Percentiles rank a stretch among this genome's conserved stretches.
Evolutionary conservation across 92 coral and sea anemone species (phyloP).

Genomic region (Meandrina meandrites): DNA sequence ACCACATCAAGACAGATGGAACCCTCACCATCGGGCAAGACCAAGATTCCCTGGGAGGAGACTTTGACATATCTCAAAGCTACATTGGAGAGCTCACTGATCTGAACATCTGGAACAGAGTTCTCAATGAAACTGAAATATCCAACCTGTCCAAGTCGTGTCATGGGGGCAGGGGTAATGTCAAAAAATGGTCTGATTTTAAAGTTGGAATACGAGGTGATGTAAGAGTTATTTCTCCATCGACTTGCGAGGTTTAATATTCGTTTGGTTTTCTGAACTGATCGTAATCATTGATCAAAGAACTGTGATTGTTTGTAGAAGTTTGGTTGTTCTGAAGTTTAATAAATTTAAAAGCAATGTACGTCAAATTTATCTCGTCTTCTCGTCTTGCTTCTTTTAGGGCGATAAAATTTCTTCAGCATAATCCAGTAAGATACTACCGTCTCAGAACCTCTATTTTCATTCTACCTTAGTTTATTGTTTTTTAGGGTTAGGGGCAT

Average conservation of each 20-base stretch:
- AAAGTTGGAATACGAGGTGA: slow-evolving; percentile 21
- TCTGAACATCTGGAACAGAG: slow-evolving; percentile 35
- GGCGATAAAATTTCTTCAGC: no score
- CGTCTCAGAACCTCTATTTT: no score
- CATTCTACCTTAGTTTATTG: no score
- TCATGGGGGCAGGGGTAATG: slow-evolving; percentile 20
- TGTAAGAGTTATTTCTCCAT: slow-evolving; percentile 32
- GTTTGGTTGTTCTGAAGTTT: no score
- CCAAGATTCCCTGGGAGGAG: slow-evolving; percentile 30
- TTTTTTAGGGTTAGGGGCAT: no score
- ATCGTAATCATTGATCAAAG: no score
- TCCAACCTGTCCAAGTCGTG: slow-evolving; percentile 8
- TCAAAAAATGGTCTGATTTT: slow-evolving; percentile 45
- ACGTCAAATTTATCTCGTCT: no score
- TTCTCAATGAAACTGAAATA: slow-evolving; percentile 10
- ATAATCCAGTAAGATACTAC: no score
- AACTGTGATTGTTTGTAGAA: no score
- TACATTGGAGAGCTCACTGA: slow-evolving; percentile 31
- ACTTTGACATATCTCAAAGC: not conserved
- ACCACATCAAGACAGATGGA: slow-evolving; percentile 17
- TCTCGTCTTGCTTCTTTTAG: no score
- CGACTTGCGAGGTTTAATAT: not conserved
- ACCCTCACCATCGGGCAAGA: slow-evolving; percentile 32
- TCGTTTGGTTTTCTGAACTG: no score
- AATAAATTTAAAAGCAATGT: no score